Percentiles rank a stretch among this genome's conserved stretches.
phyloP scores from a whole-genome alignment of 2,797 vertebrate species.

The Spea hammondii region DNA sequence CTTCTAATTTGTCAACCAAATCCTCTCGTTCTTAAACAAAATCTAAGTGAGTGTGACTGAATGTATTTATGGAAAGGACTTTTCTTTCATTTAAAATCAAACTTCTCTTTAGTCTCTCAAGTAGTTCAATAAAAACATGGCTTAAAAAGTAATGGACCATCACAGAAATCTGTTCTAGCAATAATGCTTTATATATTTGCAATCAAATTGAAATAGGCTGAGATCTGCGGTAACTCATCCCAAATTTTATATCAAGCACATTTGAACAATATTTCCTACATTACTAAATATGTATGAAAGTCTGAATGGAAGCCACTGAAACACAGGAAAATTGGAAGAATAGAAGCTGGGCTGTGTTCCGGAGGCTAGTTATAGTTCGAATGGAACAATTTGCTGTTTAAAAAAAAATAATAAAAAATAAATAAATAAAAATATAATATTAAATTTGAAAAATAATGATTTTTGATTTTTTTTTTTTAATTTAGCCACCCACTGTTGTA shows the following conservation, averaged over 20 bases:
- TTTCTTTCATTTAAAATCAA: conserved; percentile 18
- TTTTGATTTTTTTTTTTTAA: too few relatives aligned
- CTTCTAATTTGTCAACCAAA: background rate
- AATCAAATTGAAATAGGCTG: conserved; percentile 14
- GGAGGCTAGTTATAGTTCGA: too few relatives aligned
- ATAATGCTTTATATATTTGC: conserved; percentile 30
- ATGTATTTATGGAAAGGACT: background rate
- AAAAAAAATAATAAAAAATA: too few relatives aligned
- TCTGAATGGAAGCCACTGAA: background rate
- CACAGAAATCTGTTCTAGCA: conserved; percentile 4
- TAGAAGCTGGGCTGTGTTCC: too few relatives aligned
- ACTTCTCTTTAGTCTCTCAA: conserved; percentile 22
- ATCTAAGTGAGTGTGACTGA: background rate
- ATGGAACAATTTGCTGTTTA: too few relatives aligned
- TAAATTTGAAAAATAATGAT: too few relatives aligned
- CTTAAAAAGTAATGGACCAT: conserved; percentile 30
- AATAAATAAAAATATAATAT: too few relatives aligned
- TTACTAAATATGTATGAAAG: background rate
- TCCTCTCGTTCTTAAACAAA: background rate
- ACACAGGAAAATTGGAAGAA: background rate
- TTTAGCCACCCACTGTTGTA: too few relatives aligned
- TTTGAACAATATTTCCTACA: background rate
- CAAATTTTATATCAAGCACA: background rate
- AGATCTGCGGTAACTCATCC: background rate
- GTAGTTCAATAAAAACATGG: conserved; percentile 11